These are phyloP conservation scores for Probaryconus sp. DNA, from an alignment of 1,140 invertebrate species.

Conservation along the genomic window DNA sequence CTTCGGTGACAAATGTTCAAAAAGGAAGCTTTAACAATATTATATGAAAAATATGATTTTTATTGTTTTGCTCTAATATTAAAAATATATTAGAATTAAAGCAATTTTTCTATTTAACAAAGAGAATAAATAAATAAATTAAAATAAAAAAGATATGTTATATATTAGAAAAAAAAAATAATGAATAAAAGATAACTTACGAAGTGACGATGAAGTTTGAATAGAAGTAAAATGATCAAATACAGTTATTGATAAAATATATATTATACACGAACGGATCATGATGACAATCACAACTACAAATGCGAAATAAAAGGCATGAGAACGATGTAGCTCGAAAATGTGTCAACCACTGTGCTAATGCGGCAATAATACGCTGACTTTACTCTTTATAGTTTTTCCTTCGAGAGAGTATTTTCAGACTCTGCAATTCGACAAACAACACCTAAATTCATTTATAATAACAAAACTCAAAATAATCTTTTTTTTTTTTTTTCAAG, in stretches of 20 bases:
- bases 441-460: neutral
- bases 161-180: no score
- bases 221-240: neutral
- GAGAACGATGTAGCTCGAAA: slow-evolving; percentile 17
- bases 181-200: no score
- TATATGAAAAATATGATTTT: no score
- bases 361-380: slow-evolving; percentile 30
- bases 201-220: neutral
- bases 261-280: neutral
- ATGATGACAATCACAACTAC: slow-evolving; percentile 12
- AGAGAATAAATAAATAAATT: no score
- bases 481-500: no score
- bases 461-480: no score
- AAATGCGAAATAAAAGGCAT: slow-evolving; percentile 23
- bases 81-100: no score
- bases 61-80: no score
- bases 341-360: slow-evolving; percentile 31
- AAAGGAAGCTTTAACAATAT: slow-evolving; percentile 68
- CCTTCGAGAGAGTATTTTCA: slow-evolving; percentile 1
- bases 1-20: slow-evolving; percentile 80
- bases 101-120: neutral
- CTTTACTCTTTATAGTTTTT: slow-evolving; percentile 18
- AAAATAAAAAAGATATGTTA: no score
- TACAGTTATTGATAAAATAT: slow-evolving; percentile 6
- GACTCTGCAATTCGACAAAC: slow-evolving; percentile 9